Evolutionary conservation across 2,113 vertebrate species (phyloP), one percentile per base, ranked within the genome.

Genomic region (Puffinus mauretanicus): DNA sequence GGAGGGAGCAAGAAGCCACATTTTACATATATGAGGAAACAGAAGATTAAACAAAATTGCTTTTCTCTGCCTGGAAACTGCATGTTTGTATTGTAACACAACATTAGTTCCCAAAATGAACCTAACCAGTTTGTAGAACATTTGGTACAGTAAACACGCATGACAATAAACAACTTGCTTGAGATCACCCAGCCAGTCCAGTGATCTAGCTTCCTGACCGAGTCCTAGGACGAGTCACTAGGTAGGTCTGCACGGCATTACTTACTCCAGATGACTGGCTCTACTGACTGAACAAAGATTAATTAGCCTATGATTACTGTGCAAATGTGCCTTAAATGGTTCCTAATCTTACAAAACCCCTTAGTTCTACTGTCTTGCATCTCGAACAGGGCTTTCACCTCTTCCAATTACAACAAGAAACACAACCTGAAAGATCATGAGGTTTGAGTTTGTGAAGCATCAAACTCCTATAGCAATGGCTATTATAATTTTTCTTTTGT

Each of bases 81-180:
- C 36, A 71, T 94, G 47, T 93, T 61, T 52, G 65, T 67, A 57
- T 42, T 82, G 65, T 79, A 82, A 82, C 61, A 67, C 88, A 91
- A 66, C 70, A 78, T 84, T 76, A 89, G 61, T 61, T 95, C 84
- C 91, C 87, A 16, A 55, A 91, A 91, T 46, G 54, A 95, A 77
- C 52, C 47, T 32, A 85, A 72, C 36, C 57, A 91, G 58, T 65
- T 9, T 77, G 89, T 22, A 61, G 92, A 96, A 89, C 87, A 88
- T 93, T 93, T 93, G 94, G 87, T 85, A 82, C 78, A 85, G 78
- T 87, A 95, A 95, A 95, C 78, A 96, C 1, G 44, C n/a, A 90
- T 44, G 82, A 87, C 65, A 87, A 94, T 40, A 96, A 96, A 94
- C 90, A 96, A 91, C 58, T 87, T 94, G 84, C 90, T 70, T 49